Conservation (phyloP, 2,113 vertebrate species). For the Gymnogyps californianus region DNA sequence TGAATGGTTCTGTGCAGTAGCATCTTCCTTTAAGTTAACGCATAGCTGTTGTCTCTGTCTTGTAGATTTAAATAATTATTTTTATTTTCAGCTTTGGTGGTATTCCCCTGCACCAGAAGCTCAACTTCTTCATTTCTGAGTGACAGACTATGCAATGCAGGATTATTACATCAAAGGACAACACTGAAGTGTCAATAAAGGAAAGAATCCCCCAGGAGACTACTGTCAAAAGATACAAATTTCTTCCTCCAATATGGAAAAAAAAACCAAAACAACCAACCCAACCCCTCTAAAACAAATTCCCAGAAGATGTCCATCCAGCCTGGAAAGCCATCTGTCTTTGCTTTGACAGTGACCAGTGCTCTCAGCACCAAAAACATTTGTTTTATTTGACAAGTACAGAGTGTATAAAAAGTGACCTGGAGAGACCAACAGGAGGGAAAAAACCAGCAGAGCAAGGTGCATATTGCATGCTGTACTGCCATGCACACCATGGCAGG, state of each 20-base stretch:
- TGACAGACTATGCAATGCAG: conserved; percentile 17
- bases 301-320: not conserved
- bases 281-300: not conserved
- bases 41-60: not conserved
- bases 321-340: not conserved
- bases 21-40: not conserved
- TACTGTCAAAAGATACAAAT: conserved; percentile 36
- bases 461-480: fast-evolving
- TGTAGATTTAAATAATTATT: not conserved
- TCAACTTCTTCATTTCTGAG: not conserved
- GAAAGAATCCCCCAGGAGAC: not conserved
- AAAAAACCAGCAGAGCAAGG: not conserved
- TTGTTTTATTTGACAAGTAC: not conserved
- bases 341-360: not conserved
- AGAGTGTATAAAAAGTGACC: not conserved
- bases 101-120: not conserved
- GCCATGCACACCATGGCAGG: not conserved
- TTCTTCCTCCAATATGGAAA: not conserved
- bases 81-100: not conserved
- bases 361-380: not conserved
- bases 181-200: conserved; percentile 21
- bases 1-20: not conserved
- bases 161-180: conserved; percentile 42
- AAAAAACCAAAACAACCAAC: not conserved
- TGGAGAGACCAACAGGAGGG: not conserved